These are phyloP conservation scores for Cantharis nigra DNA, from an alignment of 2,888 invertebrate species.

Conservation along the genomic window DNA sequence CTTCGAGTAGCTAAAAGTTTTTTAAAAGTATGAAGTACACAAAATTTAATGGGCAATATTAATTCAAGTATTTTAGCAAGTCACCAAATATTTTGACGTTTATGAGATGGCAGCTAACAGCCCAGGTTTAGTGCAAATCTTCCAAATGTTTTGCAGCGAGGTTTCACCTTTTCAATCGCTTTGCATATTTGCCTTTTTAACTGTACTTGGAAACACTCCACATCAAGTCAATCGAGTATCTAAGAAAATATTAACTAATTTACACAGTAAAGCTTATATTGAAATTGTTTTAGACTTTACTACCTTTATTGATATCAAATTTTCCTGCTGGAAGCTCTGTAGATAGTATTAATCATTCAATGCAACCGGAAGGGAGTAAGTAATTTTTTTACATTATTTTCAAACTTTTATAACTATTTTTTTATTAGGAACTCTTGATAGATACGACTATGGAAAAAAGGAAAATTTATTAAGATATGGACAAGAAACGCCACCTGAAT, in stretches of 20 bases:
- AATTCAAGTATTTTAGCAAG: not conserved
- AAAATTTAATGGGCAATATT: not conserved
- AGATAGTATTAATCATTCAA: not conserved
- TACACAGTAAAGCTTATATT: not conserved
- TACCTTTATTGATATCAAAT: not conserved
- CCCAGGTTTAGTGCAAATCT: not conserved
- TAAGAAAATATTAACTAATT: not conserved
- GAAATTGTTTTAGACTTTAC: not conserved
- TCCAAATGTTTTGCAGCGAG: not conserved
- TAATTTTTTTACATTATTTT: not conserved
- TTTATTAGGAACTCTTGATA: not conserved
- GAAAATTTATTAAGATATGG: slow-evolving; percentile 34
- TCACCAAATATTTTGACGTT: not conserved
- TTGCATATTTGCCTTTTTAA: not conserved
- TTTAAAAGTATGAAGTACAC: not conserved
- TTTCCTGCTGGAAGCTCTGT: not conserved
- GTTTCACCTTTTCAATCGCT: not conserved
- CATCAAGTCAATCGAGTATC: not conserved
- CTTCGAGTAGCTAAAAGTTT: not conserved
- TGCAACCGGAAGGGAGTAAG: not conserved
- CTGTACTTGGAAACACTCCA: not conserved
- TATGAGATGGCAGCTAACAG: not conserved
- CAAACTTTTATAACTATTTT: not conserved
- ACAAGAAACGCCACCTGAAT: slow-evolving; percentile 42
- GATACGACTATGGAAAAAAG: slow-evolving; percentile 36